These are phyloP conservation scores for Nerophis ophidion DNA, from an alignment of 2,113 vertebrate genomes.

Conservation along the genomic window DNA sequence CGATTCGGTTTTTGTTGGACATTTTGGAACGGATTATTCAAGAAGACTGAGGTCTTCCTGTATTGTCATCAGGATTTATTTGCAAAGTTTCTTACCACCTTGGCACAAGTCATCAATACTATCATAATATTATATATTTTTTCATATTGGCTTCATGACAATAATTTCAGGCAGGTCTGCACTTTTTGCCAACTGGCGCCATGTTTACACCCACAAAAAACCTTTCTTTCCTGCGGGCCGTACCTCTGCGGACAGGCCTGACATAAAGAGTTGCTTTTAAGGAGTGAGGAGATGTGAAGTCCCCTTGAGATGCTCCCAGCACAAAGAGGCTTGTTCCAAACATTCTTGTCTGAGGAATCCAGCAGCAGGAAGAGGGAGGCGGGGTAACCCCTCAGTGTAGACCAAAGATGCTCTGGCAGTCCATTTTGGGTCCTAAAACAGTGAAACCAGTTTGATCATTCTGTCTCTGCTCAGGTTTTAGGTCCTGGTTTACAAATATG, in stretches of 20 bases:
- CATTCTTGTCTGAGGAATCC: slow-evolving; percentile 5
- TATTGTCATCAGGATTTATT: too few species aligned
- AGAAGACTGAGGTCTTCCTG: too few species aligned
- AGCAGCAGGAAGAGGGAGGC: slow-evolving; percentile 1
- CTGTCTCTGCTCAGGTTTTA: too few species aligned
- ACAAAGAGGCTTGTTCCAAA: slow-evolving; percentile 38
- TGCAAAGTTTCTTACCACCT: too few species aligned
- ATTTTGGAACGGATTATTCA: too few species aligned
- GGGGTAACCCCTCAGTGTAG: slow-evolving; percentile 7
- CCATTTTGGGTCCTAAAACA: background rate
- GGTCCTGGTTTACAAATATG: too few species aligned
- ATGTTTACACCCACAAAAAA: slow-evolving; percentile 78
- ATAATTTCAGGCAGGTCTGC: slow-evolving; percentile 44
- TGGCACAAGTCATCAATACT: too few species aligned
- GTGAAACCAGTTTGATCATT: too few species aligned
- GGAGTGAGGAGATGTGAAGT: slow-evolving; percentile 11
- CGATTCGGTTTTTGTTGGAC: too few species aligned
- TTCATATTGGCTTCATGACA: too few species aligned
- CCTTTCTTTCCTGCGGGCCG: slow-evolving; percentile 66
- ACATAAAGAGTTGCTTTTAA: slow-evolving; percentile 41
- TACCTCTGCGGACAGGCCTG: slow-evolving; percentile 15
- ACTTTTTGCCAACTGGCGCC: slow-evolving; percentile 74
- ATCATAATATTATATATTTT: too few species aligned
- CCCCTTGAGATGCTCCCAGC: slow-evolving; percentile 22
- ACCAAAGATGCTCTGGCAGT: background rate